Evolutionary conservation across 2,113 vertebrate genomes (phyloP).

Genomic region (Serilophus lunatus): DNA sequence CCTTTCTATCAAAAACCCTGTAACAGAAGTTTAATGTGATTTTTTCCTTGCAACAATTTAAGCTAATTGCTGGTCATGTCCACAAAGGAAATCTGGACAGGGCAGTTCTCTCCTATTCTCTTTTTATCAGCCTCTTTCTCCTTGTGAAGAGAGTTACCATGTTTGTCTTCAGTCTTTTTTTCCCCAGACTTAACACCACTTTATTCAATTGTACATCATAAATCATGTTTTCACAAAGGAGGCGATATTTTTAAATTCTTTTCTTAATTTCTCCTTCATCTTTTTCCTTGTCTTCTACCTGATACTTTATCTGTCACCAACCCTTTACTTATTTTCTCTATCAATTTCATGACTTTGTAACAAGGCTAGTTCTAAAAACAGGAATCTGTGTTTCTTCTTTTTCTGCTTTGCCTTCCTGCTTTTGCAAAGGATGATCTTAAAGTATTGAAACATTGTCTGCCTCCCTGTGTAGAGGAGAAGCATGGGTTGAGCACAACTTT

Average conservation of each 20-base stretch:
- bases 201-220: background rate
- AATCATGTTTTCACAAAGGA: background rate
- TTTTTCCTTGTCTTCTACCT: background rate
- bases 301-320: background rate
- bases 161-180: background rate
- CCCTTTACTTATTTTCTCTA: background rate
- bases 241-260: background rate
- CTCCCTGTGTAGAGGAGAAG: background rate
- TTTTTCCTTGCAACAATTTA: background rate
- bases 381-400: background rate
- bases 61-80: background rate
- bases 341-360: background rate
- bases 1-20: background rate
- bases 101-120: background rate
- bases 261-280: background rate
- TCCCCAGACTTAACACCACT: background rate
- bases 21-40: background rate
- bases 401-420: background rate
- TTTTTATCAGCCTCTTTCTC: background rate
- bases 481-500: fast-evolving
- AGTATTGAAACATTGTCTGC: background rate
- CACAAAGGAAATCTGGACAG: background rate
- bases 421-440: background rate
- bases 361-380: background rate
- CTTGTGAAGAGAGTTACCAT: background rate